phyloP scores from a whole-genome alignment of 2,113 vertebrate species.

The Equus quagga region DNA sequence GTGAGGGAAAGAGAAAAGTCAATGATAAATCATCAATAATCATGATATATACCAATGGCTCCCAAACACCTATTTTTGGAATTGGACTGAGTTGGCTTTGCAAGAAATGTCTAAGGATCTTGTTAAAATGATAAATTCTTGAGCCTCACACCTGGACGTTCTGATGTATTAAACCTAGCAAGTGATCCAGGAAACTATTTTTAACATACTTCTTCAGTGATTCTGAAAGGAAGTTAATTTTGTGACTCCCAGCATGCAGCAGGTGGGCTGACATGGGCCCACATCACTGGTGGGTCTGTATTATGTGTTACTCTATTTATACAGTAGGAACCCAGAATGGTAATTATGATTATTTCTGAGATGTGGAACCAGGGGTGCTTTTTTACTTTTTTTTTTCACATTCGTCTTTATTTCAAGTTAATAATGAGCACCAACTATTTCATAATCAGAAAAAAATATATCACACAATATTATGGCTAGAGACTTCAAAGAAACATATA shows the following conservation, averaged over 20 bases:
- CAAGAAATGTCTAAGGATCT: background rate
- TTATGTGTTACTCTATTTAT: background rate
- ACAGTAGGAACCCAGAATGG: background rate
- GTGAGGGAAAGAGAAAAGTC: background rate
- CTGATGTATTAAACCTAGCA: background rate
- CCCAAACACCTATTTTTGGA: background rate
- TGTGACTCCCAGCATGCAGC: background rate
- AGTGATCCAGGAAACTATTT: background rate
- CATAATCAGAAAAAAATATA: background rate
- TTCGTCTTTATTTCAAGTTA: background rate
- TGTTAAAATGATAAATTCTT: constrained; percentile 40
- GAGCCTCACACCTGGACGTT: background rate
- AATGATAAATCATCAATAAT: background rate
- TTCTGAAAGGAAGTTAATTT: background rate
- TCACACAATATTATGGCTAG: background rate
- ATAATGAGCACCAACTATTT: background rate
- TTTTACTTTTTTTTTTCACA: background rate
- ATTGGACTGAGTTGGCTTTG: background rate
- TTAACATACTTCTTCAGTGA: background rate
- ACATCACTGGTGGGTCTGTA: too few species aligned
- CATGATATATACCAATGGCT: background rate
- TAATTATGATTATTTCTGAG: background rate
- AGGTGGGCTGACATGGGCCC: too few species aligned
- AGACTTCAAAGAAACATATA: background rate
- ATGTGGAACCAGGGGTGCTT: background rate